Base-by-base conservation (phyloP, 30 jellyfish, hydroid and myxozoan genomes). In the Sanderia malayensis region DNA sequence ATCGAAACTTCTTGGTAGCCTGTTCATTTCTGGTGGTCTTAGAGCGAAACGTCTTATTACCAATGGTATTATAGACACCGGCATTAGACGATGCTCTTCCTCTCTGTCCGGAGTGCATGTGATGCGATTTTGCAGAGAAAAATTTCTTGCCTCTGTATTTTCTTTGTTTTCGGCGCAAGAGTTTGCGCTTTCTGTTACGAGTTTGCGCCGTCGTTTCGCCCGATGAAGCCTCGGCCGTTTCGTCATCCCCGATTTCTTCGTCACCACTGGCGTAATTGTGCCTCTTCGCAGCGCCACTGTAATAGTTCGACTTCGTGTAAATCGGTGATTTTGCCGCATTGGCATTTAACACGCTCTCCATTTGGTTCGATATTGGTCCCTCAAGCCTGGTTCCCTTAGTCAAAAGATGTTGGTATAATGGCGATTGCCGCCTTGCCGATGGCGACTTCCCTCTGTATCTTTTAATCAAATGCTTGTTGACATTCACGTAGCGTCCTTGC, bases 301-400 rank as follows among this genome's bases (percentile, higher is more conserved):
- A 68, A 11, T 62, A 70, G 22, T 58, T 65, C 21, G 68, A 30
- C 13, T 62, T 58, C 0, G 81, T 27, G 26, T 46, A 78, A 2
- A 79, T 24, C 25, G 52, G 41, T 2, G 52, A 64, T 33, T 41
- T 46, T 37, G 87, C 74, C 11, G 77, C 79, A 20, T 75, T 65
- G 2, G 92, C 96, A 25, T 63, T 85, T 55, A 85, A 60, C 1
- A 85, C 83, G 52, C 86, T 85, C 31, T 85, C 92, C 45, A 85
- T 37, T 11, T 83, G 94, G 11, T 86, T 86, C 15, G 96, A 86
- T 32, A 86, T 71, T 10, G 96, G 96, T 8, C 92, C 96, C 44
- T 86, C 79, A 67, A 74, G 79, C 18, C 58, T 61, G 22, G 83
- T 58, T 25, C 83, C 72, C 67, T 84, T 72, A 18, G 90, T 77